Evolutionary conservation across 2,888 invertebrate species (phyloP), one percentile per base, ranked within the genome.

Genomic region (Cheilosia soror): DNA sequence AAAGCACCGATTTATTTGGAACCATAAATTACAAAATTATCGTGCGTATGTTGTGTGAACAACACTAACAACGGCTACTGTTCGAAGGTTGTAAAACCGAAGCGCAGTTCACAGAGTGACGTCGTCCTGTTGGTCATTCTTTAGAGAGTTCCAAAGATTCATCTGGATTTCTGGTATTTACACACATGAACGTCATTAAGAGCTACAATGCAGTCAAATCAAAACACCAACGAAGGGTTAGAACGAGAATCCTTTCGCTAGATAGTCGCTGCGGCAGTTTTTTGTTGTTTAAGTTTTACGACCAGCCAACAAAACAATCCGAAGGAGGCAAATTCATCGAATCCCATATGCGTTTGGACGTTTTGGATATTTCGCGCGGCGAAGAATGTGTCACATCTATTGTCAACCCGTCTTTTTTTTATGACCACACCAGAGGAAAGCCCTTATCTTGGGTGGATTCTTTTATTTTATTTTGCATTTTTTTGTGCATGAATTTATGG

Each of bases 381-480:
- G 53, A 78, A 72, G 66, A 72, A 66, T 82, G 77, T 72, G 58
- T 66, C 65, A 62, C 58, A 37, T 77, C 85, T 81, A 77, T 85
- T 85, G 85, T 85, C 81, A 80, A 81, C 76, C 65, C 79, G 84
- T 84, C 75, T 58, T 66, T 69, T 83, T 79, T 85, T 81, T 85
- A 85, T 55, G 81, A 80, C 85, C 81, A 55, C 76, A 80, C 80
- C 66, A 76, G 84, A 68, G 75, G 75, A 84, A 71, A 76, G 81
- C 37, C 81, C 76, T 81, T 81, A 85, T 85, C 85, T 76, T 65
- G 53, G 60, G 53, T 66, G 58, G 57, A 79, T 60, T 66, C 53
- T 63, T 57, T 72, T 47, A 44, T 44, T 72, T 42, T 31, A 25
- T 37, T 68, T 40, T 42, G 1, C 15, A 20, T 62, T 55, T 71